Evolutionary conservation across 2,113 vertebrate genomes (phyloP), one percentile per base, ranked within the genome.

Genomic region (Zosterops pallidus): DNA sequence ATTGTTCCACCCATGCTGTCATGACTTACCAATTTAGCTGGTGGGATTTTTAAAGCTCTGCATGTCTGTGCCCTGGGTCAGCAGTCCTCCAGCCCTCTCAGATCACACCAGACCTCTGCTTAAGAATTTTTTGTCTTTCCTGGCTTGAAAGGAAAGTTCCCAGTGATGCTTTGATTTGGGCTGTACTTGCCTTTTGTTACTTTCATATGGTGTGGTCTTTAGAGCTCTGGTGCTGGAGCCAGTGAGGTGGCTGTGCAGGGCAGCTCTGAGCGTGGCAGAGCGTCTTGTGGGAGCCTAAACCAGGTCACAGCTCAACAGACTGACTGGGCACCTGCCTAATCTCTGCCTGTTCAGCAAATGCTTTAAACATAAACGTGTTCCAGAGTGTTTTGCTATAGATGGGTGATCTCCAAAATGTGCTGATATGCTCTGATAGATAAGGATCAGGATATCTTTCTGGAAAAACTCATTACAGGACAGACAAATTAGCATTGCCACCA

Each of bases 391-490:
- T 85, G 29, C 82, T 88, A 5, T 52, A 90, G 71, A 77, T 91
- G 82, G 50, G 50, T 85, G 75, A 94, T 69, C 56, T 96, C 87
- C 92, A 92, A 91, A 93, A 90, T 41, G 60, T 67, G 60, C 52
- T 88, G 52, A 47, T 69, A 25, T 67, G 29, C 56, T 90, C 89
- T 92, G 31, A 35, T 91, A 52, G 75, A 69, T 82, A 87, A 89
- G 59, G 25, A 84, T 90, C 35, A 1, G n/a, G 55, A 79, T 88
- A 79, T 83, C 12, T 77, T 50, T 81, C 83, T 76, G 33, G 63
- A 65, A 85, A 14, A 59, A 42, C 53, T 86, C 15, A 0, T 75
- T 90, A 26, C 19, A 74, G 65, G 52, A 31, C 29, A 80, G 35
- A 31, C 3, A 3, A 12, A 24, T 56, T 46, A 76, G 31, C 3